A percentile compares a stretch with the other conserved stretches of the same genome.
Conservation (phyloP, 2,797 vertebrate genomes). For the Austrolebias charrua region DNA sequence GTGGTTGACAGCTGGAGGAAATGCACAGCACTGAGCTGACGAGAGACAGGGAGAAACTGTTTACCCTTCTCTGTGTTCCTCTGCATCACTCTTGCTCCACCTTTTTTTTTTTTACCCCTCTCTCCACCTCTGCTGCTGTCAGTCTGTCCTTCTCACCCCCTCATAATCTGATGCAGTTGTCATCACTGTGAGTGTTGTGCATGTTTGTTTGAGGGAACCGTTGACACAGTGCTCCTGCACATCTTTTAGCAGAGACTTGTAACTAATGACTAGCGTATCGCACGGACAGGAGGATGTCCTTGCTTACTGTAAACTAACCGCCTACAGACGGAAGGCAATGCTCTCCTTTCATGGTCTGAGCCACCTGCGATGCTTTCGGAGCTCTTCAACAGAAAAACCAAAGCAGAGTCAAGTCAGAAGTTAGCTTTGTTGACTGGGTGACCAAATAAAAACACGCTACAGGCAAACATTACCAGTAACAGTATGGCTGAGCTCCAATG, state of each 20-base stretch:
- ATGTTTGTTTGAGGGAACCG: conserved; percentile 55
- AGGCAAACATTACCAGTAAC: conserved; percentile 40
- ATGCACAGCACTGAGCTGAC: conserved; percentile 43
- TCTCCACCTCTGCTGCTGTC: conserved; percentile 52
- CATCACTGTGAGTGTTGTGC: conserved; percentile 49
- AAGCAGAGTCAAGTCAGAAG: conserved; percentile 2
- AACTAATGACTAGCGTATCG: conserved; percentile 54
- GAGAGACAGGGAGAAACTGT: conserved; percentile 64
- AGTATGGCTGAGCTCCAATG: conserved; percentile 36
- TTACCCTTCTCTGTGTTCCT: conserved; percentile 48
- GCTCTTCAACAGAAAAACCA: conserved; percentile 16
- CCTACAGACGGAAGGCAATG: conserved; percentile 24
- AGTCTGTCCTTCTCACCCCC: conserved; percentile 67
- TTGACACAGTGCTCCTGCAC: conserved; percentile 52
- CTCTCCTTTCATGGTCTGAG: conserved; percentile 30
- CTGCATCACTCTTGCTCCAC: conserved; percentile 12
- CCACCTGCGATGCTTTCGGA: conserved; percentile 32
- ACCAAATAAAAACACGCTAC: conserved; percentile 38
- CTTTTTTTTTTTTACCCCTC: conserved; percentile 23
- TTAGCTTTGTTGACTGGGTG: conserved; percentile 29
- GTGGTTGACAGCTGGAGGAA: conserved; percentile 68
- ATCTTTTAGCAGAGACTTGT: conserved; percentile 74
- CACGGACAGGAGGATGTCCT: conserved; percentile 42
- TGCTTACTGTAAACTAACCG: conserved; percentile 55
- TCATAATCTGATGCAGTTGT: conserved; percentile 63